Evolutionary conservation across 2,888 invertebrate species (phyloP), one percentile per base, ranked within the genome.

Genomic region (Sussaba pulchella): DNA sequence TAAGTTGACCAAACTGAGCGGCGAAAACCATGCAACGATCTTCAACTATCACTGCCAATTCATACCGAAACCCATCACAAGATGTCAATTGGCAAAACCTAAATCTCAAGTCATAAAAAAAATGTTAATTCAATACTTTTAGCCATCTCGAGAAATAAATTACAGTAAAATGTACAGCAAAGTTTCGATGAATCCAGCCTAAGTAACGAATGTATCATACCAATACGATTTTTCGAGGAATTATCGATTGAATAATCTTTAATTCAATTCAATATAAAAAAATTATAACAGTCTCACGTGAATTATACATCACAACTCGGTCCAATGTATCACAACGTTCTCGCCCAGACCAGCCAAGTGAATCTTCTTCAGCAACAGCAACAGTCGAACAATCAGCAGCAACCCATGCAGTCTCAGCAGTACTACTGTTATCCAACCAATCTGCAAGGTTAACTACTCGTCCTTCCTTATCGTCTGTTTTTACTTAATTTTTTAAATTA

Each of bases 261-360:
- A 14, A 2, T 14, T 31, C 14, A 61, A 78, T 73, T 26, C 14
- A 26, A 66, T 21, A 26, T 14, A 9, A 36, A 64, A 64, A 1
- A 10, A 39, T 75, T 50, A 26, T 69, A 85, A 26, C 78, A 78
- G 59, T 82, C 78, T 77, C 81, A 82, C 64, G 80, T 80, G 19
- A 84, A 81, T 59, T 82, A 79, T 12, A 64, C 86, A 82, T 69
- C 88, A 19, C 86, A 85, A 39, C 84, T 84, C 39, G 83, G 84
- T 45, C 81, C 87, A 8, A 76, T 79, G 50, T 85, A 79, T 76
- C 87, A 85, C 69, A 90, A 85, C 82, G 82, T 85, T 41, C 86
- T 84, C 4, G 78, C 85, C 45, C 85, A 88, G 41, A 78, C 85
- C 3, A 87, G 84, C 82, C 88, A 86, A 61, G 87, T 85, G 64